Evolutionary conservation across 1,140 invertebrate genomes (phyloP).

Genomic region (Orius insidiosus): DNA sequence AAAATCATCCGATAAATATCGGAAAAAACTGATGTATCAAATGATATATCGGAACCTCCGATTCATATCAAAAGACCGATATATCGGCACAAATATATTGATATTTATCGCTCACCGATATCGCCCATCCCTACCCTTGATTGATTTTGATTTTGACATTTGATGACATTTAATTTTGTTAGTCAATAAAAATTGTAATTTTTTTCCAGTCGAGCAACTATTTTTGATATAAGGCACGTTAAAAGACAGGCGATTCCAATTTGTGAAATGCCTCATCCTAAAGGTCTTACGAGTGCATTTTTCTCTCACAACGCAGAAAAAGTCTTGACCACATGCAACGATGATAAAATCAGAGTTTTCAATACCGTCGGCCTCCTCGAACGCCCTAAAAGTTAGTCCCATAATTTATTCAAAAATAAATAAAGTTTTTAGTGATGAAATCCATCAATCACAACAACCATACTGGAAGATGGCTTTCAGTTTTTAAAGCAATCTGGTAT

Average conservation of each 20-base stretch:
- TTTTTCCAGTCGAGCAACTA: not conserved
- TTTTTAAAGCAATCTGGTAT: constrained; percentile 19
- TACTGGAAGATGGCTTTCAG: constrained; percentile 19
- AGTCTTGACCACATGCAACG: constrained; percentile 20
- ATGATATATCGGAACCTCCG: no score
- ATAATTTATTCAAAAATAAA: not conserved
- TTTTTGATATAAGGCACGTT: no score
- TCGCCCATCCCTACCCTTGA: no score
- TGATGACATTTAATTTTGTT: constrained; percentile 7
- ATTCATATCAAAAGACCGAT: no score
- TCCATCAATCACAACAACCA: constrained; percentile 17
- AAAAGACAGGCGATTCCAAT: constrained; percentile 9
- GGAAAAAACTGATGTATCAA: no score
- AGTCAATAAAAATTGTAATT: not conserved
- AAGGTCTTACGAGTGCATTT: constrained; percentile 19
- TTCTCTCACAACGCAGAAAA: constrained; percentile 20
- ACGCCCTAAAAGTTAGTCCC: constrained; percentile 1
- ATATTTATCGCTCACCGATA: no score
- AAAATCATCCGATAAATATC: no score
- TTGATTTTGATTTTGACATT: no score
- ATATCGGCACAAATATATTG: no score
- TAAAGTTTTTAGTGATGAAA: constrained; percentile 4
- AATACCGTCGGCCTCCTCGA: constrained; percentile 1
- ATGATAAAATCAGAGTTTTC: constrained; percentile 18
- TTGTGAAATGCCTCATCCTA: constrained; percentile 13